Percentiles rank a stretch among this genome's conserved stretches.
These are phyloP conservation scores for Silurus meridionalis DNA, from an alignment of 2,113 vertebrate genomes.

Conservation along the genomic window DNA sequence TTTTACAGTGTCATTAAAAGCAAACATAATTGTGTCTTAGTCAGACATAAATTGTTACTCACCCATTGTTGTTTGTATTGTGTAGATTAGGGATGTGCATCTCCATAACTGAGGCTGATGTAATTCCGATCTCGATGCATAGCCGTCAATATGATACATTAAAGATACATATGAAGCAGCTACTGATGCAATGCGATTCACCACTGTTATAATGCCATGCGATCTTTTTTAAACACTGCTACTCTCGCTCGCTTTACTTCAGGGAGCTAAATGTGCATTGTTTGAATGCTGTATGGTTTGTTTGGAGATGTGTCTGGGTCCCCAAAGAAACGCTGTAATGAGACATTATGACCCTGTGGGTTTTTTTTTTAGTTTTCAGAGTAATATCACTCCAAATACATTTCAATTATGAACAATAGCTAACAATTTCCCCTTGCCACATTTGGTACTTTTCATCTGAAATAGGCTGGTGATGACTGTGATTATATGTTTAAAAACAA, in stretches of 20 bases:
- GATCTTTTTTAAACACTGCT: neutral
- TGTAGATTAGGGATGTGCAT: too few species aligned
- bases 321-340: neutral
- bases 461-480: neutral
- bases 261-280: neutral
- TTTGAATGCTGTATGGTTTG: neutral
- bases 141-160: too few species aligned
- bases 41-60: too few species aligned
- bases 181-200: too few species aligned
- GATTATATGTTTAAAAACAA: conserved; percentile 11
- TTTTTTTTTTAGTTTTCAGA: neutral
- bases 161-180: too few species aligned
- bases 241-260: neutral
- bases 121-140: too few species aligned
- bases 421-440: neutral
- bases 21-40: too few species aligned
- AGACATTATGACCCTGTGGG: neutral
- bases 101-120: too few species aligned
- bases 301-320: neutral
- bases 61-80: too few species aligned
- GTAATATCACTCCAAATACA: neutral
- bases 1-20: too few species aligned
- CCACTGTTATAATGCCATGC: too few species aligned
- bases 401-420: neutral
- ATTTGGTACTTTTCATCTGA: neutral